A percentile compares a stretch with the other conserved stretches of the same genome.
Evolutionary conservation across 2,113 vertebrate species (phyloP).

Genomic region (Dromaius novaehollandiae): DNA sequence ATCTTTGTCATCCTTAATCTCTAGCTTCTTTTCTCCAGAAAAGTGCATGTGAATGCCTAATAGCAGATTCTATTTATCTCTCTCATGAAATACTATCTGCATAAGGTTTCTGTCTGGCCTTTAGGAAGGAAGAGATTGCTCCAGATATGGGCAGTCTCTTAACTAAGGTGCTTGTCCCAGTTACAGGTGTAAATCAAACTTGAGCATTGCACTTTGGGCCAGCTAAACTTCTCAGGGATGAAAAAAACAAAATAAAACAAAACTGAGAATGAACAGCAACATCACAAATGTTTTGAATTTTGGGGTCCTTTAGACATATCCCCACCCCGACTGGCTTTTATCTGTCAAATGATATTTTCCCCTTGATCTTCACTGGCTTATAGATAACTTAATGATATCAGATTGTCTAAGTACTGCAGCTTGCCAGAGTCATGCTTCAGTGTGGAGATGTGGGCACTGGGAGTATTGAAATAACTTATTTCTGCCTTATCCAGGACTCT

Average conservation of each 20-base stretch:
- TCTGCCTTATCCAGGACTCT: background rate
- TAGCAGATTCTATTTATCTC: background rate
- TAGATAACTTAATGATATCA: background rate
- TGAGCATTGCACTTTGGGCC: background rate
- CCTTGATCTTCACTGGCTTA: background rate
- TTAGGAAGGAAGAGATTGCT: background rate
- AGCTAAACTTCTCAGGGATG: background rate
- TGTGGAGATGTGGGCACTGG: rapidly evolving
- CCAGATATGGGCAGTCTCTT: background rate
- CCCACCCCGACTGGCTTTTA: background rate
- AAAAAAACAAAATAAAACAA: slow-evolving; percentile 2
- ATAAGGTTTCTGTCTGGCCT: background rate
- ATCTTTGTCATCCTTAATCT: background rate
- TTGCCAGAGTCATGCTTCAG: background rate
- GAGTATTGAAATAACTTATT: background rate
- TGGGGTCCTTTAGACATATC: background rate
- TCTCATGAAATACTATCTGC: background rate
- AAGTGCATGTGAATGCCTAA: background rate
- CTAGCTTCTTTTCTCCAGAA: background rate
- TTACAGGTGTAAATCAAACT: background rate
- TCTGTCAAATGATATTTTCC: background rate
- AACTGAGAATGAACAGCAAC: background rate
- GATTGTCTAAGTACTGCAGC: background rate
- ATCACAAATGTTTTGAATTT: background rate
- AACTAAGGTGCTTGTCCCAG: background rate